phyloP scores from a whole-genome alignment of 1,140 invertebrate species.

The Hyles euphorbiae region DNA sequence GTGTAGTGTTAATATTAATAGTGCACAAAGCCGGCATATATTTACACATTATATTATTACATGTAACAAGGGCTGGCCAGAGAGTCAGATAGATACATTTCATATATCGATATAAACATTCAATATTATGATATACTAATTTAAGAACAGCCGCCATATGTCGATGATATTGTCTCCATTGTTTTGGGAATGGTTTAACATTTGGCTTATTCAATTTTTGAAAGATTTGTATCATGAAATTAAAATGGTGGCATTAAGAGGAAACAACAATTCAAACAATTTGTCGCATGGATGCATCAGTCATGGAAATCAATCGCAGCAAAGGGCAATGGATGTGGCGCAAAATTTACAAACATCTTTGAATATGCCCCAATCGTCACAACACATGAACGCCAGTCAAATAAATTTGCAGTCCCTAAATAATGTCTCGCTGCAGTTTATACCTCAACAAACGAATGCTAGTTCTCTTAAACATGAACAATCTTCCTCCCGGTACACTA shows the following conservation, averaged over 20 bases:
- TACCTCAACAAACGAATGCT: constrained; percentile 39
- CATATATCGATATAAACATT: background rate
- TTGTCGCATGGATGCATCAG: constrained; percentile 42
- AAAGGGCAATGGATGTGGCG: constrained; percentile 32
- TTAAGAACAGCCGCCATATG: constrained; percentile 33
- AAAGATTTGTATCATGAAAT: constrained; percentile 68
- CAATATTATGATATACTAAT: constrained; percentile 6
- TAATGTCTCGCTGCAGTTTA: constrained; percentile 46
- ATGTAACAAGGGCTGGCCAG: background rate
- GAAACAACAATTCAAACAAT: constrained; percentile 46
- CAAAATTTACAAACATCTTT: constrained; percentile 45
- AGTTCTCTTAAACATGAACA: constrained; percentile 47
- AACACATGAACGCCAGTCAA: constrained; percentile 38
- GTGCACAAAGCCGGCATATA: constrained; percentile 12
- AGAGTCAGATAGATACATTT: constrained; percentile 1
- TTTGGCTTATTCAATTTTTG: constrained; percentile 62
- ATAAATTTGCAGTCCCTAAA: constrained; percentile 38
- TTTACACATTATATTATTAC: background rate
- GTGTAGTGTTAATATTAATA: constrained; percentile 11
- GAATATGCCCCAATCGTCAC: constrained; percentile 42
- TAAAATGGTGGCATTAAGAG: constrained; percentile 65
- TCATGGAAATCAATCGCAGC: constrained; percentile 38
- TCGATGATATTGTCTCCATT: constrained; percentile 55
- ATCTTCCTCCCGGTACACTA: constrained; percentile 43
- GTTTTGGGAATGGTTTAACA: constrained; percentile 69